Conservation (phyloP, 1,140 invertebrate species). For the Potamilus streckersoni region DNA sequence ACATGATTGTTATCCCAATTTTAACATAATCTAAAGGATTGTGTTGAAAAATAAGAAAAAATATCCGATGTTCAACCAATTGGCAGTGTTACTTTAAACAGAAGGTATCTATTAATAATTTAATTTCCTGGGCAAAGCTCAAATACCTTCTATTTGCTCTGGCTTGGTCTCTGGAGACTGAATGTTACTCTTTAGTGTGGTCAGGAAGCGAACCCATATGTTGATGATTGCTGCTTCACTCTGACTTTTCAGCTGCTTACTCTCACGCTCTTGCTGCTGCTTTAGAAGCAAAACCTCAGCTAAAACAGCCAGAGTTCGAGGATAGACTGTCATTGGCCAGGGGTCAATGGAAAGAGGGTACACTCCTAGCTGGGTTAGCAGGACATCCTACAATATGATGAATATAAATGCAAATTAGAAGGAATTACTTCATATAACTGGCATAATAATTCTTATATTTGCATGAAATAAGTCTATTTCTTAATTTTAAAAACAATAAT, state of each 20-base stretch:
- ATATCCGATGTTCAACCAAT: no score
- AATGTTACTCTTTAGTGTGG: constrained; percentile 87
- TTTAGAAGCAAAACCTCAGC: constrained; percentile 81
- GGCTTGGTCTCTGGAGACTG: constrained; percentile 50
- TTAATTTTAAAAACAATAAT: no score
- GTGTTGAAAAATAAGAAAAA: no score
- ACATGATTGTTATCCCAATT: no score
- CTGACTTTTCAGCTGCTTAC: constrained; percentile 49
- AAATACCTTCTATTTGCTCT: constrained; percentile 57
- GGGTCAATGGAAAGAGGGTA: constrained; percentile 76
- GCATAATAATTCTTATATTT: no score
- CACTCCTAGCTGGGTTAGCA: constrained; percentile 82
- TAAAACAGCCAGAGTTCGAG: constrained; percentile 84
- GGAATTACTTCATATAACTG: no score
- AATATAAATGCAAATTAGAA: no score
- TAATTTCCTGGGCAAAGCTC: no score
- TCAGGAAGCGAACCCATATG: constrained; percentile 90
- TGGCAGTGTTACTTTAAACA: no score
- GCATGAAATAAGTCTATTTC: no score
- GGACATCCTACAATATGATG: constrained; percentile 68
- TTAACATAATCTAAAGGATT: no score
- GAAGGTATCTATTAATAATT: no score
- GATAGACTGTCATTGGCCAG: constrained; percentile 88
- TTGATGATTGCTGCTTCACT: constrained; percentile 85
- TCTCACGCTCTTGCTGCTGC: constrained; percentile 81